phyloP scores from a whole-genome alignment of 37 sponge, comb jelly and placozoan species.

The Sycon ciliatum region DNA sequence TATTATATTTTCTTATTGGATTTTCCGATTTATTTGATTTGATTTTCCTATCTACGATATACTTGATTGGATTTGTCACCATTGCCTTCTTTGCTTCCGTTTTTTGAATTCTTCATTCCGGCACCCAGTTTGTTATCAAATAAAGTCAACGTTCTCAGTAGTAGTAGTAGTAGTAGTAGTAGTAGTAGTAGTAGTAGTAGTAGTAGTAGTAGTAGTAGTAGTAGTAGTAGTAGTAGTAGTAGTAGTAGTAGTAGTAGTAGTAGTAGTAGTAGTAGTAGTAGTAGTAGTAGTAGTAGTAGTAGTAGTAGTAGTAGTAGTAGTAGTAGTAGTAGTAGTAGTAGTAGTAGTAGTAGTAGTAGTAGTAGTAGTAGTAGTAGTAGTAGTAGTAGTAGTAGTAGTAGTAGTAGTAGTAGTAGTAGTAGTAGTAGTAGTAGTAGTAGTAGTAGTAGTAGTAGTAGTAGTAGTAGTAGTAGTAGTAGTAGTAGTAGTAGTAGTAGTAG shows the following conservation, averaged over 20 bases:
- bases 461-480: conserved; percentile 8
- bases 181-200: conserved; percentile 8
- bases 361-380: conserved; percentile 8
- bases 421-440: conserved; percentile 8
- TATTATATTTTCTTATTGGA: too few species aligned
- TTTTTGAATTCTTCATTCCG: too few species aligned
- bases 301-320: conserved; percentile 8
- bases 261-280: conserved; percentile 6
- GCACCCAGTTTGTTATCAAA: too few species aligned
- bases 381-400: conserved; percentile 6
- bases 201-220: conserved; percentile 6
- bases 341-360: conserved; percentile 8
- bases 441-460: conserved; percentile 6
- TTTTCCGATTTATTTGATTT: too few species aligned
- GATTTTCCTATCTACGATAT: too few species aligned
- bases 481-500: conserved; percentile 8
- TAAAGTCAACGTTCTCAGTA: too few species aligned
- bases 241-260: conserved; percentile 8
- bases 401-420: conserved; percentile 8
- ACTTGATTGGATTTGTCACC: too few species aligned
- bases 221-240: conserved; percentile 8
- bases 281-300: conserved; percentile 8
- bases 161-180: conserved; percentile 6
- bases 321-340: conserved; percentile 6
- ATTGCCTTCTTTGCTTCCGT: too few species aligned